Percentiles rank a stretch among this genome's conserved stretches.
Conservation (phyloP, 64 coral and sea anemone species). For the Montipora foliosa region DNA sequence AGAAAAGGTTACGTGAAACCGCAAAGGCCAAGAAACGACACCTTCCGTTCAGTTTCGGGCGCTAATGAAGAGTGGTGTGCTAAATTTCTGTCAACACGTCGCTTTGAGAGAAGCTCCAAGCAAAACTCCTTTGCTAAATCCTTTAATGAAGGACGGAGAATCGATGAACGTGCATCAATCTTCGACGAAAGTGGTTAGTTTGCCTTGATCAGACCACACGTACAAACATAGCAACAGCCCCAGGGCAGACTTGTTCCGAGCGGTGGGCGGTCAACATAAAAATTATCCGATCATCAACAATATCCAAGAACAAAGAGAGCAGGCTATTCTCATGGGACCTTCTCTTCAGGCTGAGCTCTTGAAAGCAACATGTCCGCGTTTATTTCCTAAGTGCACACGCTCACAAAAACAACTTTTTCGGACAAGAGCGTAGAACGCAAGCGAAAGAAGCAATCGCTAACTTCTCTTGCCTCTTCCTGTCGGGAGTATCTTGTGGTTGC, state of each 20-base stretch:
- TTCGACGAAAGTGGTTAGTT: constrained; percentile 15
- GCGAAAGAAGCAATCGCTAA: neutral
- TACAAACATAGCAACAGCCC: constrained; percentile 78
- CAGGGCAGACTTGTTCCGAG: constrained; percentile 81
- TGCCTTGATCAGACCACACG: constrained; percentile 72
- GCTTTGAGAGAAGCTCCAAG: constrained; percentile 39
- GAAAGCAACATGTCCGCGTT: constrained; percentile 49
- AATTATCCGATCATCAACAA: constrained; percentile 99
- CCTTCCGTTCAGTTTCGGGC: constrained; percentile 20
- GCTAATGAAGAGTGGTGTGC: constrained; percentile 90
- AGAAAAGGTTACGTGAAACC: constrained; percentile 52
- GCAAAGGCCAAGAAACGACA: neutral
- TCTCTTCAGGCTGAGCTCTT: constrained; percentile 49
- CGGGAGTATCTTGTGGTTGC: constrained; percentile 6
- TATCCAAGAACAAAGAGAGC: constrained; percentile 84
- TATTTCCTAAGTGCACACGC: neutral
- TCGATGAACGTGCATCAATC: constrained; percentile 7
- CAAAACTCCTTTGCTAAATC: constrained; percentile 20
- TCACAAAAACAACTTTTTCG: neutral
- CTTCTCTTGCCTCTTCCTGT: neutral
- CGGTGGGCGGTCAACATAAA: constrained; percentile 95
- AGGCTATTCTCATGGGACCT: constrained; percentile 75
- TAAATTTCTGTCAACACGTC: constrained; percentile 90
- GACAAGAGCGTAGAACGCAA: neutral
- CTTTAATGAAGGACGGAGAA: neutral